Conservation (phyloP, 2,888 invertebrate genomes). For the Labia minor region DNA sequence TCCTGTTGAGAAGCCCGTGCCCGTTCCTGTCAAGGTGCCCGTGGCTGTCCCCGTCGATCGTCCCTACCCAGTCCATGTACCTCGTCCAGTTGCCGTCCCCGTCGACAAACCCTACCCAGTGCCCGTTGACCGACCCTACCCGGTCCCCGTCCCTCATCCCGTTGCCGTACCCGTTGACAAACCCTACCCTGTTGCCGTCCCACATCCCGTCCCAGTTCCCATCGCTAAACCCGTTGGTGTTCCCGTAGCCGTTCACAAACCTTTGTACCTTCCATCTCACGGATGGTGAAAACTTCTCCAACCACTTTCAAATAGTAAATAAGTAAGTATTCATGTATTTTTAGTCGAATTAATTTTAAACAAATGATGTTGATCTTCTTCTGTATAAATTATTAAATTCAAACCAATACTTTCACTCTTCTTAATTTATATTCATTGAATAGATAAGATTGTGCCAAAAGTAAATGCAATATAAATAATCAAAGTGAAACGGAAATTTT, state of each 20-base stretch:
- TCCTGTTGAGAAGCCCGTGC: constrained; percentile 20
- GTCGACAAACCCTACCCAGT: constrained; percentile 21
- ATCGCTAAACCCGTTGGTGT: constrained; percentile 22
- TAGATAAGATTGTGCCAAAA: no score
- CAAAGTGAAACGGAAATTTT: no score
- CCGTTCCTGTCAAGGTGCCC: constrained; percentile 21
- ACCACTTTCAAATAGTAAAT: not conserved
- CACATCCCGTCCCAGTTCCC: constrained; percentile 23
- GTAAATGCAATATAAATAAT: no score
- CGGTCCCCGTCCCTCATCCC: constrained; percentile 22
- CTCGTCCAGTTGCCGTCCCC: constrained; percentile 21
- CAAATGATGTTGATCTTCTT: no score
- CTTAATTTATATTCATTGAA: no score
- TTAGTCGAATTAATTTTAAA: not conserved
- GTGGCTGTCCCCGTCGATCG: constrained; percentile 22
- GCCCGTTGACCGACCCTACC: constrained; percentile 20
- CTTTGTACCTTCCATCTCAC: constrained; percentile 5
- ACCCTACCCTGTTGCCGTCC: constrained; percentile 22
- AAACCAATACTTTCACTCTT: no score
- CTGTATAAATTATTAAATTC: no score
- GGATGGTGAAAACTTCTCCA: not conserved
- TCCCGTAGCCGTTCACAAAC: constrained; percentile 18
- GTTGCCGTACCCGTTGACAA: constrained; percentile 22
- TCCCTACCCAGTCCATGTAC: constrained; percentile 22
- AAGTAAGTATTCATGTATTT: not conserved